A percentile compares a stretch with the other conserved stretches of the same genome.
These are phyloP conservation scores for Otolemur garnettii DNA, from an alignment of 2,113 vertebrate species.

Conservation along the genomic window DNA sequence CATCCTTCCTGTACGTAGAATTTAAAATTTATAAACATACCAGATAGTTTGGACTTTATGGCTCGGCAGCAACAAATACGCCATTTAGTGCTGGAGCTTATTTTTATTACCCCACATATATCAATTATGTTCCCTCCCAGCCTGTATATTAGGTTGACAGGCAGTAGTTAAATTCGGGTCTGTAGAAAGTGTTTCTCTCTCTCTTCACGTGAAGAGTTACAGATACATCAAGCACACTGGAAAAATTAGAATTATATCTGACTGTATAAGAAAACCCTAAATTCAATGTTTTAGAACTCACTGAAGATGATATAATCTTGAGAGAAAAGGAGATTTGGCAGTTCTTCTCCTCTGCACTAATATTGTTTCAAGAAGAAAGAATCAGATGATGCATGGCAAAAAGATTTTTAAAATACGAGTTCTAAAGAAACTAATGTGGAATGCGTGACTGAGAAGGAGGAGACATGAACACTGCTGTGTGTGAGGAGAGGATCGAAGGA, in stretches of 20 bases:
- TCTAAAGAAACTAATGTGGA: background rate
- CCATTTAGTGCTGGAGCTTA: conserved; percentile 69
- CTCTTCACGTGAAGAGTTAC: background rate
- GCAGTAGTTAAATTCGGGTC: conserved; percentile 51
- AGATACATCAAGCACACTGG: background rate
- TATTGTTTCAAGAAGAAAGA: background rate
- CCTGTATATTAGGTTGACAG: background rate
- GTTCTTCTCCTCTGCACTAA: background rate
- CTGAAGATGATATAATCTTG: background rate
- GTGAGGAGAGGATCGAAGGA: background rate
- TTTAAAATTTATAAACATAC: conserved; percentile 64
- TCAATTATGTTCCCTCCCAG: background rate
- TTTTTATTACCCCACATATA: conserved; percentile 1
- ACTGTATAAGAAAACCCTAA: conserved; percentile 30
- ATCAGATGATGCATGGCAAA: background rate
- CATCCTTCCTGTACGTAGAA: conserved; percentile 42
- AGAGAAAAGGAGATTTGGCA: background rate
- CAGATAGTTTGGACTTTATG: background rate
- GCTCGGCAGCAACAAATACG: conserved; percentile 51
- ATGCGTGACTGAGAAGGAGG: background rate
- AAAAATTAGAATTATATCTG: conserved; percentile 21
- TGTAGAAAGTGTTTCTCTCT: background rate
- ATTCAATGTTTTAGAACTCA: conserved; percentile 8
- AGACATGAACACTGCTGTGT: background rate
- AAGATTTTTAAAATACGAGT: background rate